Conservation (phyloP, 64 coral and sea anemone genomes). For the Anthopleura sola region DNA sequence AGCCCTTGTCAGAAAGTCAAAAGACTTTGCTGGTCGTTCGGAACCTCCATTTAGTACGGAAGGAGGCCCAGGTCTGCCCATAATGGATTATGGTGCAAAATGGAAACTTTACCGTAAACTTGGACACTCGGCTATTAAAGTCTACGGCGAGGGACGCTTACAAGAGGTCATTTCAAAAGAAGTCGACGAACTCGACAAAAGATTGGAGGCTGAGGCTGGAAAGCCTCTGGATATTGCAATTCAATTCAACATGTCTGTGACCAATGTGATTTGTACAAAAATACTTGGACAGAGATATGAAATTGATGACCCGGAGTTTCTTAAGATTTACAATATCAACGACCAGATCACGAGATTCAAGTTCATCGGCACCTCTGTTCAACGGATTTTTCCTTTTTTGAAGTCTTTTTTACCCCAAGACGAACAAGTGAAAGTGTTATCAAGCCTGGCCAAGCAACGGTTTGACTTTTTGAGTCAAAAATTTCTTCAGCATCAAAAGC, state of each 20-base stretch:
- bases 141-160: constrained; percentile 11
- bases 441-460: constrained; percentile 17
- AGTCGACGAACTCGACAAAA: constrained; percentile 24
- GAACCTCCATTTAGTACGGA: not conserved
- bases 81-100: constrained; percentile 15
- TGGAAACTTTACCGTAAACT: constrained; percentile 36
- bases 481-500: constrained; percentile 31
- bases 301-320: constrained; percentile 57
- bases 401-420: not conserved
- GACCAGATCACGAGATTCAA: not conserved
- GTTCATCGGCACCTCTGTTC: not conserved
- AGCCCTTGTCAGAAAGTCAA: constrained; percentile 10
- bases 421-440: not conserved
- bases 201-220: not conserved
- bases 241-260: constrained; percentile 33
- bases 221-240: constrained; percentile 19
- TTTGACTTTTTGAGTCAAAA: constrained; percentile 7
- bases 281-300: constrained; percentile 37
- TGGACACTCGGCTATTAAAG: constrained; percentile 9
- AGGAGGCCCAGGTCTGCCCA: not conserved
- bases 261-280: constrained; percentile 51
- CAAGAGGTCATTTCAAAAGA: constrained; percentile 19
- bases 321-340: constrained; percentile 1
- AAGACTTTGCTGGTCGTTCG: not conserved
- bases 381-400: constrained; percentile 25